Conservation (phyloP, 1,140 invertebrate species). For the Meloidogyne hapla region DNA sequence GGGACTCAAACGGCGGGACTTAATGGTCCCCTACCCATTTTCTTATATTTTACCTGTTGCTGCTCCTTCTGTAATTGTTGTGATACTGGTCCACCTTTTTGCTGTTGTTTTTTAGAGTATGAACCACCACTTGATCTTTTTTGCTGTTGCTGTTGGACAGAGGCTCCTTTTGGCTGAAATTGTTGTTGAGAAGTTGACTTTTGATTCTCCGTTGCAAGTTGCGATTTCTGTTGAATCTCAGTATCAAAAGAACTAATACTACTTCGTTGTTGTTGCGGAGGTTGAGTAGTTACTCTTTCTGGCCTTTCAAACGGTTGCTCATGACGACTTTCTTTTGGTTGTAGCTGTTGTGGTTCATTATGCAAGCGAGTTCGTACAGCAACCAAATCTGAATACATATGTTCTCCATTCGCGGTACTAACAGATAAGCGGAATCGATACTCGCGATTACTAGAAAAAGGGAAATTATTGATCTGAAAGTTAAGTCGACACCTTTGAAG, state of each 20-base stretch:
- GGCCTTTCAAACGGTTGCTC: constrained; percentile 18
- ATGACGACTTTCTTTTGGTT: constrained; percentile 37
- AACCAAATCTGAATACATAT: constrained; percentile 47
- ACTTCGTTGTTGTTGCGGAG: constrained; percentile 19
- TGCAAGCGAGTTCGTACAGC: constrained; percentile 36
- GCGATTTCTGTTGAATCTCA: not conserved
- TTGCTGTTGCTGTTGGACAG: not conserved
- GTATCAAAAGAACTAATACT: not conserved
- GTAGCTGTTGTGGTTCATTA: not conserved
- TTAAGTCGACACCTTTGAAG: constrained; percentile 38
- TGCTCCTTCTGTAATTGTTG: not conserved
- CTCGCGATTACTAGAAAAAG: constrained; percentile 45
- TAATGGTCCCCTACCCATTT: too few species aligned
- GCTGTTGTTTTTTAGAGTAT: not conserved
- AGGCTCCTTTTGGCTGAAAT: not conserved
- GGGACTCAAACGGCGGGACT: too few species aligned
- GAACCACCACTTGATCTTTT: not conserved
- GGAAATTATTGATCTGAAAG: constrained; percentile 14
- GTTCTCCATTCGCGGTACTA: constrained; percentile 35
- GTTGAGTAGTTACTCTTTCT: constrained; percentile 2
- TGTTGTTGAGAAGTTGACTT: not conserved
- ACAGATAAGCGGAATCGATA: constrained; percentile 56
- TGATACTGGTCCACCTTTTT: constrained; percentile 4
- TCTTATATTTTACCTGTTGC: not conserved
- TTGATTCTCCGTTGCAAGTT: not conserved